Evolutionary conservation across 2,797 vertebrate species (phyloP).

Genomic region (Notoglanidium macrostoma): DNA sequence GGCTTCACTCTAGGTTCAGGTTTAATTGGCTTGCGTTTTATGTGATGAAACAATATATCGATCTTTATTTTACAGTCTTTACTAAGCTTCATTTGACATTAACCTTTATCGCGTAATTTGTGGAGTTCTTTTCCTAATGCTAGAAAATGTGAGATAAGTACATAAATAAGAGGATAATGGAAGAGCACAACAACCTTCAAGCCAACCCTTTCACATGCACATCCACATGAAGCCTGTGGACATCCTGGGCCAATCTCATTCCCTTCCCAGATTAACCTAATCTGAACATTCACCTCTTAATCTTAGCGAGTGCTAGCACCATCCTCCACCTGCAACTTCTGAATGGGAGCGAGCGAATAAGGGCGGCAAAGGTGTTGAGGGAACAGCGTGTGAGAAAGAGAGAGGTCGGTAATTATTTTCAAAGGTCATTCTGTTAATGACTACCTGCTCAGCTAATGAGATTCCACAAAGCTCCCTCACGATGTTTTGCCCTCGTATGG

Average conservation of each 20-base stretch:
- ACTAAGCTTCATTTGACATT: not conserved
- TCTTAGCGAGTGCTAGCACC: constrained; percentile 67
- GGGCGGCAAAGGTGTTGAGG: constrained; percentile 65
- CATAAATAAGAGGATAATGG: constrained; percentile 18
- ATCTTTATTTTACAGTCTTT: constrained; percentile 9
- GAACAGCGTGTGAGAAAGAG: constrained; percentile 61
- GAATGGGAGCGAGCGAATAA: constrained; percentile 69
- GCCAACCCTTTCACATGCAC: constrained; percentile 62
- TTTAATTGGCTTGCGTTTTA: constrained; percentile 2
- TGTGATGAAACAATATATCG: constrained; percentile 16
- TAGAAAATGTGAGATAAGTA: not conserved
- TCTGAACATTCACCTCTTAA: constrained; percentile 71
- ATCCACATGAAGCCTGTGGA: constrained; percentile 61
- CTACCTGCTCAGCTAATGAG: constrained; percentile 95
- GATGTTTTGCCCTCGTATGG: constrained; percentile 76
- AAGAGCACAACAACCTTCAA: constrained; percentile 8
- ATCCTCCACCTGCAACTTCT: constrained; percentile 71
- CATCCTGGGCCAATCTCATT: constrained; percentile 71
- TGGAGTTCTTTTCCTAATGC: not conserved
- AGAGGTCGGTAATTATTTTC: constrained; percentile 94
- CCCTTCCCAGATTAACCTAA: constrained; percentile 73
- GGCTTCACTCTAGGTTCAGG: constrained; percentile 16
- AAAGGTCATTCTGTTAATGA: constrained; percentile 98
- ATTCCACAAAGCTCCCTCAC: constrained; percentile 87
- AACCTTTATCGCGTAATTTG: not conserved